Conservation (phyloP, 1,140 invertebrate genomes). For the Capitella teleta region DNA sequence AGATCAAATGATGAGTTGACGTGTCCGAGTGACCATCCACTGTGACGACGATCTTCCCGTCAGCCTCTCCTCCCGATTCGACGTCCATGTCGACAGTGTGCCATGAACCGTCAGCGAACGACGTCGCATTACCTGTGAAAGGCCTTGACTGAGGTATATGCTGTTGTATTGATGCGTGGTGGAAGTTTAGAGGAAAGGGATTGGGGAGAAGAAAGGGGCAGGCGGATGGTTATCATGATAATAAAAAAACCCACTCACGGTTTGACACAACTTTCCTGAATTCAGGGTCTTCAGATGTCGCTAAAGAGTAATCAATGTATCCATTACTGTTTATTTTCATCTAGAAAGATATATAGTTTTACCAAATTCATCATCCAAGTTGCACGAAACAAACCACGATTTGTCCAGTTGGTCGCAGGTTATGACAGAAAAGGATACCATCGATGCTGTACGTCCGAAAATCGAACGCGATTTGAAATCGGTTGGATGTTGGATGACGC, state of each 20-base stretch:
- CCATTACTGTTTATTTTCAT: constrained; percentile 26
- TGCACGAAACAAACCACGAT: constrained; percentile 62
- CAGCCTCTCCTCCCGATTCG: constrained; percentile 13
- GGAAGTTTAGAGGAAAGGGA: too few species aligned
- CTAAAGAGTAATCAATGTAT: constrained; percentile 23
- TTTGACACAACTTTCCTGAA: constrained; percentile 5
- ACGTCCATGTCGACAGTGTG: constrained; percentile 26
- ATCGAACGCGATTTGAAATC: constrained; percentile 72
- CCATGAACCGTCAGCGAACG: constrained; percentile 38
- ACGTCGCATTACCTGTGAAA: constrained; percentile 15
- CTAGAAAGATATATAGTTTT: constrained; percentile 14
- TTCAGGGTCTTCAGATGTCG: constrained; percentile 6
- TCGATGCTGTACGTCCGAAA: constrained; percentile 83
- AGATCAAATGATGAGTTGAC: constrained; percentile 18
- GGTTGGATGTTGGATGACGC: constrained; percentile 56
- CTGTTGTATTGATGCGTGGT: too few species aligned
- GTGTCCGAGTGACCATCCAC: constrained; percentile 32
- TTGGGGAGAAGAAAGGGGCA: not conserved
- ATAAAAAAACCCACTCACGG: constrained; percentile 1
- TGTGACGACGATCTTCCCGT: constrained; percentile 28
- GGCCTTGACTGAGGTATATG: constrained; percentile 22
- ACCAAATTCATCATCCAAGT: too few species aligned
- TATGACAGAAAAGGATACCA: constrained; percentile 75
- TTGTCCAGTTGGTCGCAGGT: constrained; percentile 65
- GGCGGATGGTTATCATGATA: not conserved